Evolutionary conservation across 2,797 vertebrate species (phyloP), one percentile per base, ranked within the genome.

Genomic region (Champsocephalus gunnari): DNA sequence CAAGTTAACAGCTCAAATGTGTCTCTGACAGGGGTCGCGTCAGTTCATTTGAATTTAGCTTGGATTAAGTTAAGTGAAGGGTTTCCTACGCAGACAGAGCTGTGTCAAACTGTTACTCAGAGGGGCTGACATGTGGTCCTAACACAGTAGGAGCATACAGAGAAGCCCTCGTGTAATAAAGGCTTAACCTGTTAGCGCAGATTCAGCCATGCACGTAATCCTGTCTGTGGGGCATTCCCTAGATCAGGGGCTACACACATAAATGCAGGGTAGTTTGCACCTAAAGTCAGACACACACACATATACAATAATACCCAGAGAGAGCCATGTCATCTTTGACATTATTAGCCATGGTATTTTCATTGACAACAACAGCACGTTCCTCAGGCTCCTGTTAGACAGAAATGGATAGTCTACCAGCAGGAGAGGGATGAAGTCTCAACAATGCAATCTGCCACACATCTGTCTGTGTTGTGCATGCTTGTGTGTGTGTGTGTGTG

Each of bases 161-260:
- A 72, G 73, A 66, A 88, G 51, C 60, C 71, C 75, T 71, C 21
- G 2, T 82, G 75, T 89, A 88, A 90, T 83, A 82, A 91, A 84
- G 82, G 84, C 87, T 91, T 88, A 91, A 89, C 83, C 87, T 91
- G 87, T 90, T 88, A 88, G 50, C 51, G 3, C 68, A 75, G 54
- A 88, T 69, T 71, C 83, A 83, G 64, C 71, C 87, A 86, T 66
- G 74, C 74, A 73, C n/a, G 43, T 89, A 89, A 93, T 92, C 87
- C 80, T 88, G 66, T 85, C 89, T 85, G 73, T 68, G 71, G 71
- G 77, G 82, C 78, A 87, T 71, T 83, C 67, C 51, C 53, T 50
- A 76, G 68, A 74, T 81, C 59, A 75, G 38, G 61, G 47, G 45
- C 12, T 61, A 47, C 66, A 54, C 43, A 72, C 58, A 71, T 59